phyloP scores from a whole-genome alignment of 1,140 invertebrate genomes.

The Sinella curviseta region DNA sequence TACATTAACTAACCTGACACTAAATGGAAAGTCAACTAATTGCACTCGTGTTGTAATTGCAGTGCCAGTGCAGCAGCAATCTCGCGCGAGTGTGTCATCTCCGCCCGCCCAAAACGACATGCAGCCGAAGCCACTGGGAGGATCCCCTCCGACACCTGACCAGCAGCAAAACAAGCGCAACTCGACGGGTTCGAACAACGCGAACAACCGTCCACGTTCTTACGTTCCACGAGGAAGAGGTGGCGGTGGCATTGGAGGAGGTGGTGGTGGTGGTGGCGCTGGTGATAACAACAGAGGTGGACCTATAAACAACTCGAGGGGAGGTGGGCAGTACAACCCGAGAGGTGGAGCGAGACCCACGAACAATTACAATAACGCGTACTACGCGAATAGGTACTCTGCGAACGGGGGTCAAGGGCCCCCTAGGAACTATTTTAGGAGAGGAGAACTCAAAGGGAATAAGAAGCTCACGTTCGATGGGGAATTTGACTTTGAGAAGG shows the following conservation, averaged over 20 bases:
- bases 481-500: conserved; percentile 97
- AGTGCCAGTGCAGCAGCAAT: too few species aligned
- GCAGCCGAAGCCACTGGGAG: too few species aligned
- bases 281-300: too few species aligned
- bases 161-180: too few species aligned
- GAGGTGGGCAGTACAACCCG: background rate
- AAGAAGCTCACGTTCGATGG: conserved; percentile 86
- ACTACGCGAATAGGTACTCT: conserved; percentile 34
- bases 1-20: background rate
- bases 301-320: conserved; percentile 15
- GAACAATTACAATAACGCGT: conserved; percentile 48
- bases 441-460: conserved; percentile 32
- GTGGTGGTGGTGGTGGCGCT: conserved; percentile 49
- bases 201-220: background rate
- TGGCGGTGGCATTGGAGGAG: conserved; percentile 12
- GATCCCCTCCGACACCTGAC: too few species aligned
- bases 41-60: background rate
- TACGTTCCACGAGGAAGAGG: background rate
- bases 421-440: background rate
- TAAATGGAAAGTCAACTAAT: background rate
- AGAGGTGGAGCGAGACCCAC: too few species aligned
- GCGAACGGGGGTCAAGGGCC: conserved; percentile 43
- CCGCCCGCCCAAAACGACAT: too few species aligned
- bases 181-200: background rate
- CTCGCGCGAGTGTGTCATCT: too few species aligned